Base-by-base conservation (phyloP, 2,797 vertebrate species). In the Trachops cirrhosus region DNA sequence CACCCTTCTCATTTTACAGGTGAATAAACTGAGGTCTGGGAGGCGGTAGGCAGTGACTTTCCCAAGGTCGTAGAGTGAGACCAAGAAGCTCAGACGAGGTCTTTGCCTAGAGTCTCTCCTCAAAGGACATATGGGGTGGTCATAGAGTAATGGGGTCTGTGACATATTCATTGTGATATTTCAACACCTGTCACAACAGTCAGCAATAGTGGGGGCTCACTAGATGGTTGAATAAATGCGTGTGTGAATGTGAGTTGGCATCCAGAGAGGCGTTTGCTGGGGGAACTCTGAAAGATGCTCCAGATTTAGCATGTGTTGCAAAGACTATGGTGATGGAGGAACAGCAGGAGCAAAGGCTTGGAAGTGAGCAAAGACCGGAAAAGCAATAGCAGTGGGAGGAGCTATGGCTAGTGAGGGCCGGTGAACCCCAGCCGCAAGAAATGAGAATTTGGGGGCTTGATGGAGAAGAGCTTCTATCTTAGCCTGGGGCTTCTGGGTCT, bases 361-460 rank as follows among this genome's bases (percentile, higher is more conserved):
- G 37, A 16, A 21, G 32, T 54, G 26, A 48, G 4, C 15, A 67
- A 41, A 37, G 5, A 16, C 39, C 68, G 24, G 70, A 10, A 50
- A 73, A 22, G 9, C 70, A 48, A 29, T 1, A 24, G 77, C 29
- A 9, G 5, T 44, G 39, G 0, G 52, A 71, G 32, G 34, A 62
- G 44, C n/a, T 34, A 41, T 0, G 16, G 50, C 16, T n/a, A 6
- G 29, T 50, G 39, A 9, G 19, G 37, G 7, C 5, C 0, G 0
- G 15, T 29, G 78, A 68, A 50, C 11, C 2, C n/a, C 16, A 7
- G 5, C 14, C 22, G 18, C 41, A 75, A n/a, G 46, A 57, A 32
- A 39, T 0, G 8, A 44, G 16, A 5, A 46, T 12, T 57, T 9
- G 1, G 24, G 26, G 41, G 6, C 26, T 22, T 5, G 19, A 29